Conservation (phyloP, 2,113 vertebrate genomes). For the Leucopsar rothschildi region DNA sequence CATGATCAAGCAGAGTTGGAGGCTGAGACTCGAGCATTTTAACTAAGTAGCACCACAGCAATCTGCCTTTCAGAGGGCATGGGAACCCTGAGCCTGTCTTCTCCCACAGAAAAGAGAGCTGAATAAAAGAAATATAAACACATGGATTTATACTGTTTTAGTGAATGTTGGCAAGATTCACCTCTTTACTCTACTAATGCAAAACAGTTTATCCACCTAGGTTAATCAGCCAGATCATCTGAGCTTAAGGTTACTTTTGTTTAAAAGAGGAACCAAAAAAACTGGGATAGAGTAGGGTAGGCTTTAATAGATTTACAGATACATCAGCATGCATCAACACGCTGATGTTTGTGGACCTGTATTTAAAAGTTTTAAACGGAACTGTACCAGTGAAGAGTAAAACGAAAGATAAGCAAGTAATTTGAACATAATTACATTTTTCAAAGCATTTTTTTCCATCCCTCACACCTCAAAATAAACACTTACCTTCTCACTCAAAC, state of each 20-base stretch:
- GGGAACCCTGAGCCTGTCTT: background rate
- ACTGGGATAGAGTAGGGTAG: background rate
- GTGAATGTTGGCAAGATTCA: background rate
- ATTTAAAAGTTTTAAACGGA: background rate
- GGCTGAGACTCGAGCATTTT: background rate
- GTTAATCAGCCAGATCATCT: background rate
- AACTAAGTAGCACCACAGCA: background rate
- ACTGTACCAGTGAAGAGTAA: background rate
- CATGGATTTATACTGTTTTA: background rate
- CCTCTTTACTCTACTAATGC: background rate
- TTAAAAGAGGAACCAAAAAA: background rate
- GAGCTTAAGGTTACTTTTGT: background rate
- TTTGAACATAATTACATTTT: background rate
- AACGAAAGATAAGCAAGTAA: background rate
- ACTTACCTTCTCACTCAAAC: background rate
- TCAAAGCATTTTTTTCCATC: background rate
- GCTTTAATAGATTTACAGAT: background rate
- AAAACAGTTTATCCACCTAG: background rate
- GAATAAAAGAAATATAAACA: background rate
- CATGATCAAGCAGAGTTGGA: background rate
- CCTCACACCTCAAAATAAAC: background rate
- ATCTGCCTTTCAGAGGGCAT: rapidly evolving
- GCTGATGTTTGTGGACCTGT: background rate
- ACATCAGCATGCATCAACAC: background rate
- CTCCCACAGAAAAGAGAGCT: background rate